Conservation (phyloP, 2,797 vertebrate genomes). For the Meda fulgida region DNA sequence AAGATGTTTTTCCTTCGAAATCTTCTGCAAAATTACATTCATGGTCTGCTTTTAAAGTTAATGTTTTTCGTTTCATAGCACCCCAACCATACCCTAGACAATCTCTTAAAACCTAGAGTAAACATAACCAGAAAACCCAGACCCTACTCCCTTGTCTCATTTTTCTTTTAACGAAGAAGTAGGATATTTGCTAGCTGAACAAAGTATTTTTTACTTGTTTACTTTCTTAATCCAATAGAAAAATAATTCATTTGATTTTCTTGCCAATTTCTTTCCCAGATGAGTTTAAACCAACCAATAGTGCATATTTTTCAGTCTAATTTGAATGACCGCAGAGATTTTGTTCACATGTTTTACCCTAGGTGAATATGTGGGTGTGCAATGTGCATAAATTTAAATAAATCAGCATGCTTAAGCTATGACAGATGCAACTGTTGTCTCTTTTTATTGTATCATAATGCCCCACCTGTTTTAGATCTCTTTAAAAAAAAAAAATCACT, state of each 20-base stretch:
- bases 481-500: neutral
- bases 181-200: neutral
- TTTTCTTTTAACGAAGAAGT: neutral
- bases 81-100: neutral
- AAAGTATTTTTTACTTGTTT: neutral
- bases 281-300: slow-evolving; percentile 24
- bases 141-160: neutral
- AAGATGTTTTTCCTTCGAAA: slow-evolving; percentile 16
- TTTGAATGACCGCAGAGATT: slow-evolving; percentile 45
- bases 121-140: neutral
- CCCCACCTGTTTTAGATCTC: slow-evolving; percentile 5
- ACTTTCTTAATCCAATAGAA: slow-evolving; percentile 12
- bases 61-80: neutral
- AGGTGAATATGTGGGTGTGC: slow-evolving; percentile 55
- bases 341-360: slow-evolving; percentile 42
- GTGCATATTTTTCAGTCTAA: slow-evolving; percentile 21
- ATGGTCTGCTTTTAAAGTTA: neutral
- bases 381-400: slow-evolving; percentile 58
- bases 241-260: neutral
- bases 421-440: slow-evolving; percentile 19
- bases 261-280: slow-evolving; percentile 3
- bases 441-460: slow-evolving; percentile 11
- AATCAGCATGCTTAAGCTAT: slow-evolving; percentile 46
- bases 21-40: neutral
- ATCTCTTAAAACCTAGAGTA: neutral